Base-by-base conservation (phyloP, 2,797 vertebrate genomes). In the Sardinella longiceps region DNA sequence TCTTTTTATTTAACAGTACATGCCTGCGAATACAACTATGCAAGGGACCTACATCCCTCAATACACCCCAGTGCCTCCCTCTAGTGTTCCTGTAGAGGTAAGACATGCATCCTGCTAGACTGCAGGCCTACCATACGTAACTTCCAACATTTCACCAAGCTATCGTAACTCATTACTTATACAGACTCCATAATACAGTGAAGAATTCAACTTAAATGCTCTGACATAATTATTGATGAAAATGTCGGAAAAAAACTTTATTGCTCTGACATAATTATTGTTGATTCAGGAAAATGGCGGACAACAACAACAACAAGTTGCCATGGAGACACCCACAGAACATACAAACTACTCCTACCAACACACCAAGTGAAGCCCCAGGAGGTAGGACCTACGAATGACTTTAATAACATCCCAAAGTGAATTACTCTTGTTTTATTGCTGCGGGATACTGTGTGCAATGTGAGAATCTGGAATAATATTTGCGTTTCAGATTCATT, bases 331-430 rank as follows among this genome's bases (percentile, higher is more conserved):
- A 0, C 91, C 97, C 9, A 92, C 96, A 87, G 97, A 98, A 91
- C 97, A 97, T 74, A 94, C 96, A 85, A 96, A 95, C 94, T 98
- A 97, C 93, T 96, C 97, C 11, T 99, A 98, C 95, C 97, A 97
- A 93, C 98, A 97, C 96, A 96, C 93, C 94, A 98, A 98, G 95
- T 98, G 94, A 96, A 93, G 92, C 93, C 93, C 92, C 92, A 93
- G 95, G 94, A 89, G 39, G 88, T 77, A 43, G 37, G 70, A 77
- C 15, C 20, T 14, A 23, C 25, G n/a, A 60, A 23, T 60, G 56
- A 60, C 56, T 10, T 25, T n/a, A 60, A 7, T 25, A 25, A 25
- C 56, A 60, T 1, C n/a, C 53, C 53, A 23, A 60, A 60, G 56
- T 10, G n/a, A 60, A n/a, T 25, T n/a, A 25, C n/a, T 25, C 2